Base-by-base conservation (phyloP, 2,113 vertebrate species). In the Trematocara unimaculatum region DNA sequence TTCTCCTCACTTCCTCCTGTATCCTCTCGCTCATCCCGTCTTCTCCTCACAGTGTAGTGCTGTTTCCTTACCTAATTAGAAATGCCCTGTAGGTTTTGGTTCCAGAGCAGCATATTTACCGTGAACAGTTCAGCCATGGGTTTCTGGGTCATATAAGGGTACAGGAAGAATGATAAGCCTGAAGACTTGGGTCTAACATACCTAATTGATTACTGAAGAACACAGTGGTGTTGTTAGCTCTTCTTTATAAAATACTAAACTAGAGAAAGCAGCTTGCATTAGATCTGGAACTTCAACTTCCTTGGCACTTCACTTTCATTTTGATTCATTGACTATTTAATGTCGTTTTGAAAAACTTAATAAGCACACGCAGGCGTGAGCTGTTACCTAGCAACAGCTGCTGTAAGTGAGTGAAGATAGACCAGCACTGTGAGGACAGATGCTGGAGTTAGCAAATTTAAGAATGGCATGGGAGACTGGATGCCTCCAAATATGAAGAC, bases 11-110 rank as follows among this genome's bases (percentile, higher is more conserved):
- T 83, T 88, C 85, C 85, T 87, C 55, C 72, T 72, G 15, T 60
- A 79, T 78, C 67, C 80, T 84, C 64, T 35, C 18, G 18, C 81
- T 87, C 62, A 78, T 91, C 84, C 83, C 42, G 2, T 79, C 87
- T 49, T 77, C 55, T 78, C 56, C 74, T 84, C 23, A 29, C 83
- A 20, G 62, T 70, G 62, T 91, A 85, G 67, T 91, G 60, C 84
- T 72, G 85, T 91, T 94, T 94, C 91, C 89, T 93, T 84, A 90
- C 90, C 90, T 94, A 93, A 95, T 95, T 95, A 94, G 89, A 90
- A 90, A 91, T 79, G 83, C 94, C 95, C 90, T 56, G 38, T 85
- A 91, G 94, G 90, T 93, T 89, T 88, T 85, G 49, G 84, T 91
- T 91, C 84, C 91, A 94, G 89, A 93, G 91, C 53, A 89, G 70